Percentiles rank a stretch among this genome's conserved stretches.
These are phyloP conservation scores for Tenrec ecaudatus DNA, from an alignment of 2,113 vertebrate species.

Conservation along the genomic window DNA sequence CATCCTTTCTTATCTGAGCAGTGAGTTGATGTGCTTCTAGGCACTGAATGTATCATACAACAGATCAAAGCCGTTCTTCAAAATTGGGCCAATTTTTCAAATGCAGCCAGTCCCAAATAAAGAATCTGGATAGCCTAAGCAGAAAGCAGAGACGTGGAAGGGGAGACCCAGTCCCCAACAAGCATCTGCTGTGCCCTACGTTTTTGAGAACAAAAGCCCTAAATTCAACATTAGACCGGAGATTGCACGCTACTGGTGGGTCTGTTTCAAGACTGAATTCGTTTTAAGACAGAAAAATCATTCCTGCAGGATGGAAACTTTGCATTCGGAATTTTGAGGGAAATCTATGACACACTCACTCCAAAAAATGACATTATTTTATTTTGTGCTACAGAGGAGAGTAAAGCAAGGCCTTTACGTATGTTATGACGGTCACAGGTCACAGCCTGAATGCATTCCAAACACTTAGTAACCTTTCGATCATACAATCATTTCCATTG, in stretches of 20 bases:
- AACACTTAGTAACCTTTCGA: not conserved
- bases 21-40: not conserved
- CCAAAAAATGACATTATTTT: constrained; percentile 19
- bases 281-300: constrained; percentile 40
- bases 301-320: not conserved
- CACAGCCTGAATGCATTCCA: not conserved
- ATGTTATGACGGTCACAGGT: too few species aligned
- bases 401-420: not conserved
- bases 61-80: not conserved
- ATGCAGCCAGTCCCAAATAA: not conserved
- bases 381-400: not conserved
- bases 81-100: not conserved
- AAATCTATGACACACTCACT: not conserved
- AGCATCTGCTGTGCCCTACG: not conserved
- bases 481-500: not conserved
- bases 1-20: not conserved
- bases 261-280: not conserved
- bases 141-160: not conserved
- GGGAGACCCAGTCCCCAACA: not conserved
- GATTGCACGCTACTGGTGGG: not conserved
- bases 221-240: not conserved
- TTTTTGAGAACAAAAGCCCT: constrained; percentile 36
- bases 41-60: rapidly evolving
- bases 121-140: not conserved
- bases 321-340: not conserved